These are phyloP conservation scores for Seriola rivoliana DNA, from an alignment of 2,113 vertebrate species.

Conservation along the genomic window DNA sequence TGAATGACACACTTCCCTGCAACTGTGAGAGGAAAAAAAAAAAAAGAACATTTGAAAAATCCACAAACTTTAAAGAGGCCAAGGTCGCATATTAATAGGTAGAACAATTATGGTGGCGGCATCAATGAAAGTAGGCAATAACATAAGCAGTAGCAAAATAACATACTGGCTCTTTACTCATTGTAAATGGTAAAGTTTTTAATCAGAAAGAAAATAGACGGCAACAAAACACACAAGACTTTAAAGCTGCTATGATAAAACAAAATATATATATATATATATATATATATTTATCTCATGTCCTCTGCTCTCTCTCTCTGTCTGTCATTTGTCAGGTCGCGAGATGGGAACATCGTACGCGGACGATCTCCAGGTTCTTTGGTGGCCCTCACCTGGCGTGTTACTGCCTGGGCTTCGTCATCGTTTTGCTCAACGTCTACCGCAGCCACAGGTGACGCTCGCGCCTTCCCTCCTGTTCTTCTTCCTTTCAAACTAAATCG, in stretches of 20 bases:
- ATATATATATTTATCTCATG: too few relatives aligned
- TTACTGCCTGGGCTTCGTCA: slow-evolving; percentile 86
- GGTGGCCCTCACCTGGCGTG: slow-evolving; percentile 88
- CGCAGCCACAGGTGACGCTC: slow-evolving; percentile 92
- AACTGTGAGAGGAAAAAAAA: background rate
- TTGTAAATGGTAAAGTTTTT: background rate
- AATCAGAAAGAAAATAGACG: background rate
- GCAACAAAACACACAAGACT: background rate
- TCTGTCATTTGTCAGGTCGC: slow-evolving; percentile 85
- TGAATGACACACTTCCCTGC: background rate
- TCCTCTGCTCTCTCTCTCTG: background rate
- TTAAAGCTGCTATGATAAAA: background rate
- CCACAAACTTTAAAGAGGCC: too few relatives aligned
- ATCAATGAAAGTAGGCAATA: background rate
- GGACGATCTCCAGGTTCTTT: slow-evolving; percentile 83
- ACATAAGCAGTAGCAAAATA: background rate
- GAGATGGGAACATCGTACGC: slow-evolving; percentile 92
- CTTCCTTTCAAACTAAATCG: background rate
- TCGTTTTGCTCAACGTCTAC: slow-evolving; percentile 90
- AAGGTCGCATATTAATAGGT: background rate
- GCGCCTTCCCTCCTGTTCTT: background rate
- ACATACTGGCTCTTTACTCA: background rate
- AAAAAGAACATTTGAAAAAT: background rate
- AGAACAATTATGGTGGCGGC: background rate
- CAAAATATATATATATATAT: too few relatives aligned